phyloP scores from a whole-genome alignment of 2,888 invertebrate species.

The Agrotis puta region DNA sequence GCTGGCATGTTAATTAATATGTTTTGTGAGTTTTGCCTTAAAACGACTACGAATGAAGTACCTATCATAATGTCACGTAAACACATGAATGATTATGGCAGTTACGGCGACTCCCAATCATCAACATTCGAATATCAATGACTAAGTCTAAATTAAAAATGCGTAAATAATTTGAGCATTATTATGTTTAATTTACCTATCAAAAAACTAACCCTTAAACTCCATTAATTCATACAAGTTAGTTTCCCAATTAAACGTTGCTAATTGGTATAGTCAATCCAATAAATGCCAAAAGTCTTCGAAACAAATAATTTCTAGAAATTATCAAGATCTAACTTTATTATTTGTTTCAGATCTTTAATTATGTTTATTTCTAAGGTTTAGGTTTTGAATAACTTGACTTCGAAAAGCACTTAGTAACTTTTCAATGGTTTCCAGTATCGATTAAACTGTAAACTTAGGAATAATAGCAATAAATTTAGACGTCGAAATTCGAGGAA shows the following conservation, averaged over 20 bases:
- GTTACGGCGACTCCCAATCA: too few species aligned
- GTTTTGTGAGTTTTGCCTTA: too few species aligned
- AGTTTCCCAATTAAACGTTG: neutral
- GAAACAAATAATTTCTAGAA: neutral
- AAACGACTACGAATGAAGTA: too few species aligned
- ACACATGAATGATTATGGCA: too few species aligned
- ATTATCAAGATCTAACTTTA: constrained; percentile 9
- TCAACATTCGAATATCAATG: too few species aligned
- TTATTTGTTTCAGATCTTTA: constrained; percentile 25
- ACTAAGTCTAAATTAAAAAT: too few species aligned
- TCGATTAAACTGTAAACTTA: neutral
- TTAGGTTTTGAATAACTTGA: constrained; percentile 6
- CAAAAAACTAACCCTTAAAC: neutral
- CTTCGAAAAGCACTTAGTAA: constrained; percentile 12
- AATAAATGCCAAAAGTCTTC: neutral
- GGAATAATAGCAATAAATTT: neutral
- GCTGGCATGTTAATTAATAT: too few species aligned
- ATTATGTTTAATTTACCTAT: too few species aligned
- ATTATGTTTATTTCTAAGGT: neutral
- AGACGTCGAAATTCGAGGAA: too few species aligned
- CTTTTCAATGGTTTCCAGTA: neutral
- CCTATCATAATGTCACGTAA: too few species aligned
- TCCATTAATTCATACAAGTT: neutral
- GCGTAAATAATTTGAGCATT: too few species aligned
- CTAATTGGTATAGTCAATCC: too few species aligned